A percentile compares a stretch with the other conserved stretches of the same genome.
These are phyloP conservation scores for Coremacera marginata DNA, from an alignment of 2,888 invertebrate species.

Conservation along the genomic window DNA sequence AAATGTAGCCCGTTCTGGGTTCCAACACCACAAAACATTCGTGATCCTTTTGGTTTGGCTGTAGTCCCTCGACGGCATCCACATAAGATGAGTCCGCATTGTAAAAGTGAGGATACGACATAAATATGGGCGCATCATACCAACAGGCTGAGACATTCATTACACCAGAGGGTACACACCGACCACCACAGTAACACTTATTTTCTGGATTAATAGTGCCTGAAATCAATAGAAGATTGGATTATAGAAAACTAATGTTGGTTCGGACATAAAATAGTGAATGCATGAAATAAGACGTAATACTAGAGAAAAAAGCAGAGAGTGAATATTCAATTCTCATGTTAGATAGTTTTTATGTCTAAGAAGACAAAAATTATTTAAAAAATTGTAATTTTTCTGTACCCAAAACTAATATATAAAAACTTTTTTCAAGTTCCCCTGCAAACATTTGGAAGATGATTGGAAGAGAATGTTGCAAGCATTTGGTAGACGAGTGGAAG, in stretches of 20 bases:
- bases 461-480: too few relatives aligned
- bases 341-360: too few relatives aligned
- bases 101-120: conserved; percentile 86
- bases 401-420: too few relatives aligned
- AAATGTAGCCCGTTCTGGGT: conserved; percentile 80
- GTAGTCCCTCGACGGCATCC: conserved; percentile 77
- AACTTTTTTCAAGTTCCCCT: too few relatives aligned
- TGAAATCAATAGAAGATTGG: conserved; percentile 54
- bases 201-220: conserved; percentile 74
- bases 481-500: too few relatives aligned
- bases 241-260: neutral
- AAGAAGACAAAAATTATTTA: neutral
- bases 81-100: conserved; percentile 79
- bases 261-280: too few relatives aligned
- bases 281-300: too few relatives aligned
- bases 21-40: conserved; percentile 81
- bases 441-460: too few relatives aligned
- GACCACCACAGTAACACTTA: conserved; percentile 78
- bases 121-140: conserved; percentile 82
- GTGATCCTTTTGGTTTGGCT: conserved; percentile 77
- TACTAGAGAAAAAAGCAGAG: too few relatives aligned
- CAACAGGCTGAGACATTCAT: conserved; percentile 82
- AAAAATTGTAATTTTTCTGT: neutral
- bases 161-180: conserved; percentile 78
- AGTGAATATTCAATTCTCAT: too few relatives aligned